phyloP scores from a whole-genome alignment of 2,888 invertebrate genomes.

The Malthinus seriepunctatus region DNA sequence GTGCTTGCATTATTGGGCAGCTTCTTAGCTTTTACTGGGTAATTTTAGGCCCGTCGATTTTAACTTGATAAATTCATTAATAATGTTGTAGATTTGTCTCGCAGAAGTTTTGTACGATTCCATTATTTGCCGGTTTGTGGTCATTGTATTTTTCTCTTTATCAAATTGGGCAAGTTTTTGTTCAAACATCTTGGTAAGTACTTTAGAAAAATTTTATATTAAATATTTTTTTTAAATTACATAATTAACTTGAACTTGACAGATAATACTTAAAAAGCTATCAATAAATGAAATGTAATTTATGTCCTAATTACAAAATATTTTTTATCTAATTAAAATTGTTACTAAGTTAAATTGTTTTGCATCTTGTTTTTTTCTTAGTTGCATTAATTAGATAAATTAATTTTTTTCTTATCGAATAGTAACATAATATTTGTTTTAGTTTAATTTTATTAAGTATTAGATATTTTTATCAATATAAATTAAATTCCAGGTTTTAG shows the following conservation, averaged over 20 bases:
- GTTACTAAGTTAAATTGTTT: too few species aligned
- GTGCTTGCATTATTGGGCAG: slow-evolving; percentile 66
- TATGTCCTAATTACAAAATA: too few species aligned
- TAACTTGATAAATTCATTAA: slow-evolving; percentile 11
- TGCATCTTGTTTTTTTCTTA: too few species aligned
- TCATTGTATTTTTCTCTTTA: slow-evolving; percentile 73
- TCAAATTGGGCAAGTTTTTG: slow-evolving; percentile 75
- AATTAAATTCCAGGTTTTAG: too few species aligned
- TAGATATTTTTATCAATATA: too few species aligned
- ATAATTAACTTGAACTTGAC: background rate
- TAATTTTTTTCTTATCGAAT: too few species aligned
- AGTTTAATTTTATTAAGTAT: too few species aligned
- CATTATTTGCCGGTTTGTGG: slow-evolving; percentile 68
- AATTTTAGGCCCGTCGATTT: slow-evolving; percentile 32
- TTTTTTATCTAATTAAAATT: too few species aligned
- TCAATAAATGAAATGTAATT: too few species aligned
- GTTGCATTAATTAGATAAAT: too few species aligned
- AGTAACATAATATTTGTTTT: too few species aligned
- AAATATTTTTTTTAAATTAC: background rate
- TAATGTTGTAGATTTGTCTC: slow-evolving; percentile 59
- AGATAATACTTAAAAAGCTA: background rate
- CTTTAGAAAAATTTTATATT: background rate
- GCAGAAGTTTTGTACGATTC: slow-evolving; percentile 62
- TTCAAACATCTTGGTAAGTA: slow-evolving; percentile 75
- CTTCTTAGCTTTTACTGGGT: slow-evolving; percentile 69